Conservation (phyloP, 2,888 invertebrate genomes). For the Arctia plantaginis region DNA sequence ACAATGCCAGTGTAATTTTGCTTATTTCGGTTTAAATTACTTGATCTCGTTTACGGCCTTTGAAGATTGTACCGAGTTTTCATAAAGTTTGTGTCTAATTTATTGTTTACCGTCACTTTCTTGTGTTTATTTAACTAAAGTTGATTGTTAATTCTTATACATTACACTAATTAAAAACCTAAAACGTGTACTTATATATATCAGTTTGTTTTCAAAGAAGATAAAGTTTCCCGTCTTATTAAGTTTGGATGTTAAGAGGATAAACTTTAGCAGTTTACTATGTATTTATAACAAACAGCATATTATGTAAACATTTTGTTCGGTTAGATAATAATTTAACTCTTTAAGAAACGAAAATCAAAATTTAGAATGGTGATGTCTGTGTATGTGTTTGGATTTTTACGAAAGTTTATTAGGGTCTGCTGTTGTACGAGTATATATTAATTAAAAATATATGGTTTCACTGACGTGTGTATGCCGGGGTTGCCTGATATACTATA, state of each 20-base stretch:
- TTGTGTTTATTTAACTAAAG: slow-evolving; percentile 74
- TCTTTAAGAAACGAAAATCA: neutral
- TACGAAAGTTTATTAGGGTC: neutral
- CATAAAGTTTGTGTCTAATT: slow-evolving; percentile 82
- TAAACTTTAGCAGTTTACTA: neutral
- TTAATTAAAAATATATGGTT: neutral
- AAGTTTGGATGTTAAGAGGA: neutral
- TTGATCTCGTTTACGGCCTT: slow-evolving; percentile 84
- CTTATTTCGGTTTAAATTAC: slow-evolving; percentile 83
- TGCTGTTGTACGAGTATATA: neutral
- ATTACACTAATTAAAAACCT: slow-evolving; percentile 58
- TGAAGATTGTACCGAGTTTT: slow-evolving; percentile 83
- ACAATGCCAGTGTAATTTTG: slow-evolving; percentile 80
- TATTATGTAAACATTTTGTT: neutral
- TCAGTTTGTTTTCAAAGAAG: neutral
- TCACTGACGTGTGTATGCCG: accelerated
- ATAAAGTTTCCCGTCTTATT: neutral
- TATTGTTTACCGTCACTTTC: slow-evolving; percentile 82
- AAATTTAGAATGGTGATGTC: too few species aligned
- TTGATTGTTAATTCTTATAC: slow-evolving; percentile 67
- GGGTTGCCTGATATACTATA: neutral
- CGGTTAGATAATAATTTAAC: neutral
- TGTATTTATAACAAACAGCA: neutral
- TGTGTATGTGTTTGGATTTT: neutral
- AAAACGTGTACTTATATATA: neutral